Evolutionary conservation across 1,140 invertebrate species (phyloP).

Genomic region (Drosophila repleta): DNA sequence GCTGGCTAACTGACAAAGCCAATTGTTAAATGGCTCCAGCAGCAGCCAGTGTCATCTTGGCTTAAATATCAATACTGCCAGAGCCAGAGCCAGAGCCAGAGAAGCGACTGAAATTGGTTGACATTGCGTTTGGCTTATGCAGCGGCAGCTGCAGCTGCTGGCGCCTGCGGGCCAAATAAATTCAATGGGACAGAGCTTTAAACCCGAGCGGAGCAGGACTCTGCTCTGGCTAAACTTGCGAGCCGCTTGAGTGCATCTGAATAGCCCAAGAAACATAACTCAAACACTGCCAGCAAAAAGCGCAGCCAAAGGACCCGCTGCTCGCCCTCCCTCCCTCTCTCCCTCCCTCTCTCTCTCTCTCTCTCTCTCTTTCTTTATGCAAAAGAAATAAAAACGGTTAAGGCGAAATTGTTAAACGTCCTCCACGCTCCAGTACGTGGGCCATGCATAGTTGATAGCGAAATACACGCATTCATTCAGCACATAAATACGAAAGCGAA

Average conservation of each 20-base stretch:
- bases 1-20: not conserved
- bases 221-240: slow-evolving; percentile 21
- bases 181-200: slow-evolving; percentile 16
- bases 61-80: slow-evolving; percentile 38
- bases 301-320: slow-evolving; percentile 46
- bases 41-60: slow-evolving; percentile 20
- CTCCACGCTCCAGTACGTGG: slow-evolving; percentile 5
- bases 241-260: slow-evolving; percentile 67
- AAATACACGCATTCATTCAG: slow-evolving; percentile 7
- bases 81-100: not conserved
- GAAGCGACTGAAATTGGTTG: slow-evolving; percentile 38
- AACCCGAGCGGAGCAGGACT: not conserved
- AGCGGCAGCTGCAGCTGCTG: slow-evolving; percentile 66
- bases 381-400: slow-evolving; percentile 5
- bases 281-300: slow-evolving; percentile 59
- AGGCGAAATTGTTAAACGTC: slow-evolving; percentile 24
- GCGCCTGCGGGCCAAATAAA: slow-evolving; percentile 59
- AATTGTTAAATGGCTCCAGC: slow-evolving; percentile 3
- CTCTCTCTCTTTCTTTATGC: slow-evolving; percentile 16
- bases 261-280: slow-evolving; percentile 72
- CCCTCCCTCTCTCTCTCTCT: not conserved
- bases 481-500: slow-evolving; percentile 20
- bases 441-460: slow-evolving; percentile 1
- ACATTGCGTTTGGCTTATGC: slow-evolving; percentile 70
- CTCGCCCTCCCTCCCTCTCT: too few relatives aligned